Percentiles rank a stretch among this genome's conserved stretches.
These are phyloP conservation scores for Cheilosia vulpina DNA, from an alignment of 2,888 invertebrate genomes.

Conservation along the genomic window DNA sequence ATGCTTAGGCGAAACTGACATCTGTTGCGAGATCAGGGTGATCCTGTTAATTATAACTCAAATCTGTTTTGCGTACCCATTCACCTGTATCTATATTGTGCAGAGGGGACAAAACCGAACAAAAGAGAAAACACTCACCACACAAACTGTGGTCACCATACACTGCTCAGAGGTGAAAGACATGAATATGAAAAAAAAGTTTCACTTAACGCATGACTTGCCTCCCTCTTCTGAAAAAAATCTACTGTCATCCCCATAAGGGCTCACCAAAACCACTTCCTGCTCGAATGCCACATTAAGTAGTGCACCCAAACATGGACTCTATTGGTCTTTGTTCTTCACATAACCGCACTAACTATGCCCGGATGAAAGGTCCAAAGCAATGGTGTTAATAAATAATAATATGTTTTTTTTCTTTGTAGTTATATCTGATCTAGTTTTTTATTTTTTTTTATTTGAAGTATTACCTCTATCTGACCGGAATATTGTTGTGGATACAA, in stretches of 20 bases:
- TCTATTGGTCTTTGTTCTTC: constrained; percentile 45
- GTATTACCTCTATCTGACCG: background rate
- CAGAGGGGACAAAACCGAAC: constrained; percentile 3
- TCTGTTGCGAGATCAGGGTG: constrained; percentile 34
- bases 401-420: background rate
- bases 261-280: constrained; percentile 69
- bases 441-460: background rate
- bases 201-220: constrained; percentile 71
- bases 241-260: constrained; percentile 24
- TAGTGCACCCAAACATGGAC: constrained; percentile 57
- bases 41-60: constrained; percentile 35
- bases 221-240: constrained; percentile 33
- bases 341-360: constrained; percentile 26
- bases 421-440: background rate
- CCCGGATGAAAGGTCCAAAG: constrained; percentile 40
- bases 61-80: constrained; percentile 28
- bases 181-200: constrained; percentile 32
- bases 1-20: constrained; percentile 32
- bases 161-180: constrained; percentile 53
- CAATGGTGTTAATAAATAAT: constrained; percentile 50
- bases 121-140: constrained; percentile 64
- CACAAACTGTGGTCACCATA: constrained; percentile 55
- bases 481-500: background rate
- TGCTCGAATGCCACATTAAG: constrained; percentile 49
- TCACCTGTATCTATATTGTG: constrained; percentile 28